Percentiles rank a stretch among this genome's conserved stretches.
phyloP scores from a whole-genome alignment of 2,113 vertebrate genomes.

The Barbus barbus region DNA sequence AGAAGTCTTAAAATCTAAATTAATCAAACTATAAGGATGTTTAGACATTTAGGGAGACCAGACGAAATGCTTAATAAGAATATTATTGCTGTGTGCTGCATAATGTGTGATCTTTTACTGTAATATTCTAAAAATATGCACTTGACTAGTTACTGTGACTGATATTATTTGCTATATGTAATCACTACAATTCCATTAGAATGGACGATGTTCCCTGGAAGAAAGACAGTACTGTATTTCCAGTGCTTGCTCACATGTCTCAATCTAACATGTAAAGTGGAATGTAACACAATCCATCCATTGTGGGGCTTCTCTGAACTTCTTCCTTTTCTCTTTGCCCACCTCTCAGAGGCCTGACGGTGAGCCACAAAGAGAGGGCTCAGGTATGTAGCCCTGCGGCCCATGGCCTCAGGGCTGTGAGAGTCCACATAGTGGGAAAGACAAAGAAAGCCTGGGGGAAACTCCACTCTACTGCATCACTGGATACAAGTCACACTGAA shows the following conservation, averaged over 20 bases:
- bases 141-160: no score
- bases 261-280: conserved; percentile 29
- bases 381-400: conserved; percentile 68
- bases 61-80: not conserved
- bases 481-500: not conserved
- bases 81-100: not conserved
- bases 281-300: conserved; percentile 37
- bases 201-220: not conserved
- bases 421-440: not conserved
- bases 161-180: no score
- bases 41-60: not conserved
- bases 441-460: conserved; percentile 7
- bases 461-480: not conserved
- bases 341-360: conserved; percentile 54
- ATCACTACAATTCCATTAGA: no score
- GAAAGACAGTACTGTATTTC: not conserved
- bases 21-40: not conserved
- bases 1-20: no score
- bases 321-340: conserved; percentile 31
- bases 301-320: conserved; percentile 32
- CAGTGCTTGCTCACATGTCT: not conserved
- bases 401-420: not conserved
- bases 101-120: not conserved
- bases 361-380: conserved; percentile 64
- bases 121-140: no score